Evolutionary conservation across 2,113 vertebrate genomes (phyloP), one percentile per base, ranked within the genome.

Genomic region (Clarias macrocephalus): DNA sequence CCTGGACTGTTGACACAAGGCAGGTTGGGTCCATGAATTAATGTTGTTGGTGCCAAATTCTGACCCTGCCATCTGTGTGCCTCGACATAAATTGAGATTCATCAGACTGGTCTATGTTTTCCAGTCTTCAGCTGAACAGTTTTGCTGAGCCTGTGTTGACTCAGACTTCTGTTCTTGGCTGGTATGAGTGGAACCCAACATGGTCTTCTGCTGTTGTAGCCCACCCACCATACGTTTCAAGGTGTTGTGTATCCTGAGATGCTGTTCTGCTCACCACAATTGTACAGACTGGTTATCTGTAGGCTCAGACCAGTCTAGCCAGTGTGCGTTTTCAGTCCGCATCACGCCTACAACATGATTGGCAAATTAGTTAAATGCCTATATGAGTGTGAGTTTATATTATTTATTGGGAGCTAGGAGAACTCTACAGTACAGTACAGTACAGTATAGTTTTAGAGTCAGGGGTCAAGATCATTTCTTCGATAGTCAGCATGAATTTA

Each of bases 401-500:
- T n/a, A 77, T 63, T 66, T 52, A 79, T 52, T 33, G 12, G 21
- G 19, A 1, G 16, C 28, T 57, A 25, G 65, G 56, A 68, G 19
- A 68, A 80, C 66, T 59, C 25, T 66, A 75, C 52, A 72, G 30
- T 59, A 37, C 57, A 37, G 12, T 48, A 48, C 42, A 48, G 12
- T 48, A 48, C 42, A 48, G 42, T 48, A 48, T 48, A 28, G 33
- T 80, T 54, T 87, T 23, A 73, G n/a, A 25, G 56, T 72, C 3
- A 57, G 11, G 76, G 21, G 70, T 82, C 77, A 66, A 33, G 73
- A 84, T 65, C 52, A 85, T 83, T 89, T 60, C 21, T 88, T 79
- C 52, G 85, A 28, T 28, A 82, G 65, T 82, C 56, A 57, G 48
- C 76, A 88, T 87, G 70, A 81, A 88, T 88, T 60, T 83, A 54